These are phyloP conservation scores for Thaumatotibia leucotreta DNA, from an alignment of 1,140 invertebrate genomes.

Conservation along the genomic window DNA sequence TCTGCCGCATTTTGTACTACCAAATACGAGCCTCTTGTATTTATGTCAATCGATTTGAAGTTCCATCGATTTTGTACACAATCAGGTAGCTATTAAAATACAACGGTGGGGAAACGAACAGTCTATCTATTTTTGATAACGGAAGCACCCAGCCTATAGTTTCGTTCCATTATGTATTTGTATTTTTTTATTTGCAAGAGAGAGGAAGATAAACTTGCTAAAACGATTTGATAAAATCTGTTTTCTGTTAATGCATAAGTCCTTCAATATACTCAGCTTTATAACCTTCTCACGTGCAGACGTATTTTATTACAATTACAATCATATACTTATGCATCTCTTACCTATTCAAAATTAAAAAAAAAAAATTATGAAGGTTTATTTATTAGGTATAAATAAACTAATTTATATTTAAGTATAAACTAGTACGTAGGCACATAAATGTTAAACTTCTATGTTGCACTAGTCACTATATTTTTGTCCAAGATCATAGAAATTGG, in stretches of 20 bases:
- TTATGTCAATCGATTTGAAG: background rate
- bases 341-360: no score
- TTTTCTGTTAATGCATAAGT: slow-evolving; percentile 54
- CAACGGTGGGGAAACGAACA: background rate
- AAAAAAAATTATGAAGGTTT: no score
- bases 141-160: background rate
- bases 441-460: no score
- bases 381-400: no score
- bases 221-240: background rate
- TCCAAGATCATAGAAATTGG: no score
- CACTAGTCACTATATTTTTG: no score
- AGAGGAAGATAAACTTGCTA: background rate
- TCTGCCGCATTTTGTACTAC: background rate
- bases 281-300: slow-evolving; percentile 50
- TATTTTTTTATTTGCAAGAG: background rate
- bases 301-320: slow-evolving; percentile 33
- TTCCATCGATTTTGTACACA: background rate
- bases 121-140: background rate
- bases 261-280: slow-evolving; percentile 59
- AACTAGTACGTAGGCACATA: no score
- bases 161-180: background rate
- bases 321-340: slow-evolving; percentile 56
- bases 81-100: background rate
- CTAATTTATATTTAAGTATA: no score
- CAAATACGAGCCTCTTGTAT: background rate